Conservation (phyloP, 92 coral and sea anemone species). For the Zoanthus sociatus region DNA sequence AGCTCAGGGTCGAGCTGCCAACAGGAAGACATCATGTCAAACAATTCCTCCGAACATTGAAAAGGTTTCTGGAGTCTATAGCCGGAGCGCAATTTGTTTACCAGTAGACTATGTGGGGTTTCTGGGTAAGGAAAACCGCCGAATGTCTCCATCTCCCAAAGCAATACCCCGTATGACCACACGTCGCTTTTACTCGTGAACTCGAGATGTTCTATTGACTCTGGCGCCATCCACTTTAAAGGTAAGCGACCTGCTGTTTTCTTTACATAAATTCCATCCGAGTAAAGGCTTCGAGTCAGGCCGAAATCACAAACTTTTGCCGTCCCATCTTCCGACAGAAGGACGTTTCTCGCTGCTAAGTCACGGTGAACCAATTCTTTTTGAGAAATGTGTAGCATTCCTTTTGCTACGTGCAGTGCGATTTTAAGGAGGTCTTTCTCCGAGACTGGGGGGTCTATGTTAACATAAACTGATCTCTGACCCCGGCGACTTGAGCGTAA, state of each 20-base stretch:
- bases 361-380: conserved; percentile 8
- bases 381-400: conserved; percentile 33
- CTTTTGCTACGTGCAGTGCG: conserved; percentile 27
- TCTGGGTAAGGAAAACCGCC: conserved; percentile 44
- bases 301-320: conserved; percentile 39
- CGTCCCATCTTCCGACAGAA: conserved; percentile 23
- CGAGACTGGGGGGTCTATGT: conserved; percentile 30
- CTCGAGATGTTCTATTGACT: conserved; percentile 25
- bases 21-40: conserved; percentile 30
- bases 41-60: conserved; percentile 34
- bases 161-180: conserved; percentile 44
- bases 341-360: conserved; percentile 20
- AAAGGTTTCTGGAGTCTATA: conserved; percentile 27
- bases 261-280: conserved; percentile 35
- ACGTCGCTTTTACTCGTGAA: conserved; percentile 41
- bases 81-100: conserved; percentile 8
- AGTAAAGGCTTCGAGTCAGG: conserved; percentile 22
- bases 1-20: conserved; percentile 29
- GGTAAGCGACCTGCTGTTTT: conserved; percentile 38
- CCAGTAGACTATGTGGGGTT: neutral
- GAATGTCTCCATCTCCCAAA: conserved; percentile 42
- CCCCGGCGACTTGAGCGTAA: conserved; percentile 33
- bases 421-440: conserved; percentile 14
- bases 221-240: conserved; percentile 46
- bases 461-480: conserved; percentile 13